Base-by-base conservation (phyloP, 2,113 vertebrate genomes). In the Myiopsitta monachus region DNA sequence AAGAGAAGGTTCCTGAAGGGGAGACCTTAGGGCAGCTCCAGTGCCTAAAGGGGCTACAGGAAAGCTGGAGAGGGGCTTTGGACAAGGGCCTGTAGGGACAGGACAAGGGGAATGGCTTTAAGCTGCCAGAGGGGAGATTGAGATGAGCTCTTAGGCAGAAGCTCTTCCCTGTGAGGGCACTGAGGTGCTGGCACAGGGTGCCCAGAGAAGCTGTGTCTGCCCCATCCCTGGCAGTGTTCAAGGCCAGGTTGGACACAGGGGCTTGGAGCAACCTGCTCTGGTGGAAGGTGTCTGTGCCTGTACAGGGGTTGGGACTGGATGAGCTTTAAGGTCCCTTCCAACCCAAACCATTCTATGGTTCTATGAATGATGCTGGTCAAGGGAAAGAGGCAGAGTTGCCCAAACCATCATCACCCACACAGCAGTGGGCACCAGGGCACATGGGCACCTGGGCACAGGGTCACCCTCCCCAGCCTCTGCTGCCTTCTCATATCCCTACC, bases 241-340 rank as follows among this genome's bases (percentile, higher is more conserved):
- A 39, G 39, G 39, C 39, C 39, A 39, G 52, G 54, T 13, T 55
- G 54, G 54, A 33, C 31, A 55, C 18, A 55, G 54, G 18, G 30
- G 31, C 19, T 57, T 22, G 55, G 54, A 33, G 31, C 31, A 57
- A 21, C 0, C 55, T 23, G 55, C 55, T 59, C 21, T 5, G n/a
- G 55, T n/a, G 55, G 57, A 36, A 59, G 57, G 57, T 9, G 57
- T 59, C 14, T 22, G 33, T 36, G 33, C 22, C 33, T 2, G 0
- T n/a, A 22, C 33, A 36, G 14, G 57, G 6, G 21, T 15, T 59
- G 57, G 57, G n/a, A 0, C 9, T 10, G 14, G 33, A 16, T 0
- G 33, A 59, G 14, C 33, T 36, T 59, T 7, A 10, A 59, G 57
- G 33, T 36, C 33, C 33, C 9, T 59, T 59, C 14, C 33, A 23